phyloP scores from a whole-genome alignment of 2,113 vertebrate genomes.

The Donacobius atricapilla region DNA sequence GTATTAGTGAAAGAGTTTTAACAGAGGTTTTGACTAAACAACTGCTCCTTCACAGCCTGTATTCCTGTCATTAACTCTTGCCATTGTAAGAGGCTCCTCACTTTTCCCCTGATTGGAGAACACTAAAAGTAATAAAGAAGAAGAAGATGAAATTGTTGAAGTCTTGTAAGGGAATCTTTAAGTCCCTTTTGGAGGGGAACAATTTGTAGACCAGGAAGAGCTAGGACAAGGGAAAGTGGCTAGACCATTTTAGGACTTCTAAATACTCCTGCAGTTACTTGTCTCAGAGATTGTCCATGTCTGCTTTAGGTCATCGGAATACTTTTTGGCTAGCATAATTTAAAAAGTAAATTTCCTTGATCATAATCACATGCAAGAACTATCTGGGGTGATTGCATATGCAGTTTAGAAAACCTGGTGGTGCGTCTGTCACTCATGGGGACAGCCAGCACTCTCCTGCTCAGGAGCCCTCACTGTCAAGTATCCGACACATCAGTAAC shows the following conservation, averaged over 20 bases:
- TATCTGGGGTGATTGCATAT: background rate
- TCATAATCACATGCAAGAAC: background rate
- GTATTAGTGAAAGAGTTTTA: background rate
- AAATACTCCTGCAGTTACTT: background rate
- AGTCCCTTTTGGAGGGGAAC: background rate
- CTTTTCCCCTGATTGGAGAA: background rate
- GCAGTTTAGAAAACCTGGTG: background rate
- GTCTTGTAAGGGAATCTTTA: background rate
- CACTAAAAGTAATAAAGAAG: background rate
- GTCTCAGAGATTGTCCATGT: background rate
- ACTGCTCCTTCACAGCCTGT: background rate
- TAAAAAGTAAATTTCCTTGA: background rate
- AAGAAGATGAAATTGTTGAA: background rate
- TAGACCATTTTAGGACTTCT: background rate
- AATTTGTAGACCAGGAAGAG: background rate
- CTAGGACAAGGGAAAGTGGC: background rate
- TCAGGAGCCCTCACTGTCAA: background rate
- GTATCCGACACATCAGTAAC: background rate
- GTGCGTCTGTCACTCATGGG: fast-evolving
- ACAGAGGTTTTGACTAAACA: background rate
- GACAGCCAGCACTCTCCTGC: background rate
- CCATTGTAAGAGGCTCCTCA: background rate
- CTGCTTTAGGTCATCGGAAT: background rate
- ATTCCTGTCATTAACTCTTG: background rate
- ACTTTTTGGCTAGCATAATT: background rate